Evolutionary conservation across 2,888 invertebrate genomes (phyloP).

Genomic region (Endomychus coccineus): DNA sequence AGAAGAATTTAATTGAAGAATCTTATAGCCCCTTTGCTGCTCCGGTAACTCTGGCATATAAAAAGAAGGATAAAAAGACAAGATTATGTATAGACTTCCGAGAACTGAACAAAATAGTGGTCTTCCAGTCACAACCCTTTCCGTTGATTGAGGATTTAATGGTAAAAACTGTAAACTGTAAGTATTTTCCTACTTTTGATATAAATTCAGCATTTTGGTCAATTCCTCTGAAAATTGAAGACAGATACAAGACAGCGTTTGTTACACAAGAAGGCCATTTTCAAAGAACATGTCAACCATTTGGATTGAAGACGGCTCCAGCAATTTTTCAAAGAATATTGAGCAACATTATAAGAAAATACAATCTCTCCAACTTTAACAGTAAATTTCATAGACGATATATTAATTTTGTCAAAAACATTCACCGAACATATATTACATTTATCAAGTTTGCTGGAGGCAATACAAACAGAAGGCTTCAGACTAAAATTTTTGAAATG

Average conservation of each 20-base stretch:
- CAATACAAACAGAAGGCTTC: slow-evolving; percentile 22
- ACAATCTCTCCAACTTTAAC: no score
- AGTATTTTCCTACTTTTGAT: slow-evolving; percentile 32
- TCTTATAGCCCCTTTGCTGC: slow-evolving; percentile 19
- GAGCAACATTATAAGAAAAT: slow-evolving; percentile 19
- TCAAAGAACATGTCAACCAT: slow-evolving; percentile 23
- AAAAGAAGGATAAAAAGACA: slow-evolving; percentile 28
- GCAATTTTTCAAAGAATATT: slow-evolving; percentile 31
- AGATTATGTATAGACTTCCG: slow-evolving; percentile 14
- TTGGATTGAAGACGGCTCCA: slow-evolving; percentile 28
- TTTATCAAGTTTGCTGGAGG: slow-evolving; percentile 16
- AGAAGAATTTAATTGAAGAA: slow-evolving; percentile 21
- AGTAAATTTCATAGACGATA: no score
- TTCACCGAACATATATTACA: no score
- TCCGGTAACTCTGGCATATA: slow-evolving; percentile 25
- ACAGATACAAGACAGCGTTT: slow-evolving; percentile 33
- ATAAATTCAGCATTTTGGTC: slow-evolving; percentile 39
- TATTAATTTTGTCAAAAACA: no score
- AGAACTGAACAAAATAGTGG: slow-evolving; percentile 21
- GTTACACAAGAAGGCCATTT: no score
- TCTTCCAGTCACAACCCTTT: slow-evolving; percentile 33
- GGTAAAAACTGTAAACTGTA: slow-evolving; percentile 31
- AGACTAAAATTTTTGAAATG: slow-evolving; percentile 22
- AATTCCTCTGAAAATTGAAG: slow-evolving; percentile 30
- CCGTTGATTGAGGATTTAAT: slow-evolving; percentile 33